A percentile compares a stretch with the other conserved stretches of the same genome.
Evolutionary conservation across 2,113 vertebrate genomes (phyloP).

Genomic region (Pomatostomus ruficeps): DNA sequence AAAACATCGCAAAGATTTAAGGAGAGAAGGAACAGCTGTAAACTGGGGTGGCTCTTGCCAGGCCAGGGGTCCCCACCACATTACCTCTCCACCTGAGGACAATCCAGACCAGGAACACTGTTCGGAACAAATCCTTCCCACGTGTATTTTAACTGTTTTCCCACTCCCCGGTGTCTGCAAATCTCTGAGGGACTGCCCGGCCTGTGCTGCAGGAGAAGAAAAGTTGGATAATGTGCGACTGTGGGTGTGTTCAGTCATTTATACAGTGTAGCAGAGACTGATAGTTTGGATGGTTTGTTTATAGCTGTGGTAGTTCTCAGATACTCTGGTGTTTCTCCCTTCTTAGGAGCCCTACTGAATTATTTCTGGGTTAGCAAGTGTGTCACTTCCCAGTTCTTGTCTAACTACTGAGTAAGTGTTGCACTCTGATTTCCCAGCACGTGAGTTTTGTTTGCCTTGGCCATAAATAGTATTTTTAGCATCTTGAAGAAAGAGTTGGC

Average conservation of each 20-base stretch:
- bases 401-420: background rate
- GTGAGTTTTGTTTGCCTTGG: background rate
- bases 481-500: background rate
- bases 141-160: background rate
- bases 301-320: background rate
- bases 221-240: background rate
- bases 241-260: background rate
- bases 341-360: background rate
- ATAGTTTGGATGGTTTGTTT: background rate
- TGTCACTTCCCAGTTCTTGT: background rate
- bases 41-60: background rate
- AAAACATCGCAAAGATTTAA: background rate
- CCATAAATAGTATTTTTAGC: constrained; percentile 2
- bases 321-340: background rate
- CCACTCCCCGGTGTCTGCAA: background rate
- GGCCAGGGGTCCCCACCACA: background rate
- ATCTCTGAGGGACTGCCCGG: background rate
- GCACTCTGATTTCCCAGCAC: background rate
- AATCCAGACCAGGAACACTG: background rate
- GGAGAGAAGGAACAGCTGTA: background rate
- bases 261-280: background rate
- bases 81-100: background rate
- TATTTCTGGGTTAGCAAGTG: background rate
- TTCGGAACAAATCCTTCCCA: background rate
- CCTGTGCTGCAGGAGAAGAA: background rate